Evolutionary conservation across 1,140 invertebrate species (phyloP).

Genomic region (Aphelinus atriplicis): DNA sequence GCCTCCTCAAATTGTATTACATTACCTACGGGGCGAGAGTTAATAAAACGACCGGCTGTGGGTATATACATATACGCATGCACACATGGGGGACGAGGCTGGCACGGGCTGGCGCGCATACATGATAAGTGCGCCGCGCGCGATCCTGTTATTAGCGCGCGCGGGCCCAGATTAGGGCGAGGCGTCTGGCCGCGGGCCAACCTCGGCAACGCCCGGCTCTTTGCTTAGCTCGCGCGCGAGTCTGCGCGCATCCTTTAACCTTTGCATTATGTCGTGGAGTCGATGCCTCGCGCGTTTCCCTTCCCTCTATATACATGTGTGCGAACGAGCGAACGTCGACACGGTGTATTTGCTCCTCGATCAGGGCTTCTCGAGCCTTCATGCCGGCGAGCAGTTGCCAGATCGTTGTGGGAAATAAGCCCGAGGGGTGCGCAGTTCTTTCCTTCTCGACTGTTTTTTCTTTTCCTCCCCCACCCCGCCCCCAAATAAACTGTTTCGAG

Average conservation of each 20-base stretch:
- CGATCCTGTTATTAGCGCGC: constrained; percentile 38
- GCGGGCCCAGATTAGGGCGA: constrained; percentile 7
- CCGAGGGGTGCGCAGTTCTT: too few relatives aligned
- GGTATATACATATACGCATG: neutral
- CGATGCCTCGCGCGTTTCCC: neutral
- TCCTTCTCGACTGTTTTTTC: too few relatives aligned
- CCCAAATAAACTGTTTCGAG: too few relatives aligned
- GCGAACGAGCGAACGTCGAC: neutral
- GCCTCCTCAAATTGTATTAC: constrained; percentile 36
- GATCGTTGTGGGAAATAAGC: too few relatives aligned
- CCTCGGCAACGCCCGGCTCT: constrained; percentile 20
- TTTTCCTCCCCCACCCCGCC: too few relatives aligned
- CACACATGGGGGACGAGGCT: too few relatives aligned
- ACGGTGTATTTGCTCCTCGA: neutral
- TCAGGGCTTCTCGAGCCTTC: neutral
- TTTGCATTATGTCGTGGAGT: constrained; percentile 20
- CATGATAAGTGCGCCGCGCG: neutral
- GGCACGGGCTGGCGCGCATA: neutral
- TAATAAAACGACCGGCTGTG: constrained; percentile 10
- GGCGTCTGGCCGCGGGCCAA: constrained; percentile 23
- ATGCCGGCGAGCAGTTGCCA: too few relatives aligned
- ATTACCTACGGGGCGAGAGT: neutral
- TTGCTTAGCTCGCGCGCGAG: constrained; percentile 30
- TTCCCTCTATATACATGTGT: neutral
- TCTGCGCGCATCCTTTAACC: constrained; percentile 26